Base-by-base conservation (phyloP, 2,113 vertebrate species). In the Ramphastos sulfuratus region DNA sequence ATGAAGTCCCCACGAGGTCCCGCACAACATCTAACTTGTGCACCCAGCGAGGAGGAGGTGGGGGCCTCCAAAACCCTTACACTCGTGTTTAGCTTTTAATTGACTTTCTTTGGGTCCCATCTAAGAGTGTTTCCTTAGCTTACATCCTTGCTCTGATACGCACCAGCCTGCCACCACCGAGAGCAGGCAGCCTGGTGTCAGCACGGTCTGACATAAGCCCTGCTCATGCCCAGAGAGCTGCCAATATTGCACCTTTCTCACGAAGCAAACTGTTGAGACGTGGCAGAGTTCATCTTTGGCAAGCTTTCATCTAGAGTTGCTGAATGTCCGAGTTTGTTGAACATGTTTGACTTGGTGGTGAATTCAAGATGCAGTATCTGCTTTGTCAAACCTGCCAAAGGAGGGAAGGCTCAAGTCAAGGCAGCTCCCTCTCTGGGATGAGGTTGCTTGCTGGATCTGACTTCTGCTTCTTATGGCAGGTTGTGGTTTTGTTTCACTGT, bases 321-420 rank as follows among this genome's bases (percentile, higher is more conserved):
- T 88, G 83, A 93, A 92, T 92, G 95, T 87, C 46, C 56, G 60
- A 46, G 67, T 69, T 59, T 85, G 64, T 94, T 21, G 5, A 61
- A 87, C 76, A 61, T 7, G 37, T 59, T 87, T 70, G 90, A 48
- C 33, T 3, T 0, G 1, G 71, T 85, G 89, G 75, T 83, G 92
- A 87, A 50, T 46, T 39, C 24, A 85, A 91, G 95, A 78, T 95
- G 95, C 95, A 95, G 92, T 92, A 87, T 95, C 90, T 9, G 0
- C 69, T 61, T 77, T 72, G 73, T 96, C 94, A 85, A 83, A 66
- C 79, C 89, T 91, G 91, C 83, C 7, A 4, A 37, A 70, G 71
- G 82, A 69, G 65, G 71, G 74, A 46, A 88, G 83, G 84, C 44
- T 93, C 35, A 71, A 93, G 89, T 74, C 28, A 59, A 78, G 91